These are phyloP conservation scores for Nomia melanderi DNA, from an alignment of 1,140 invertebrate genomes.

Conservation along the genomic window DNA sequence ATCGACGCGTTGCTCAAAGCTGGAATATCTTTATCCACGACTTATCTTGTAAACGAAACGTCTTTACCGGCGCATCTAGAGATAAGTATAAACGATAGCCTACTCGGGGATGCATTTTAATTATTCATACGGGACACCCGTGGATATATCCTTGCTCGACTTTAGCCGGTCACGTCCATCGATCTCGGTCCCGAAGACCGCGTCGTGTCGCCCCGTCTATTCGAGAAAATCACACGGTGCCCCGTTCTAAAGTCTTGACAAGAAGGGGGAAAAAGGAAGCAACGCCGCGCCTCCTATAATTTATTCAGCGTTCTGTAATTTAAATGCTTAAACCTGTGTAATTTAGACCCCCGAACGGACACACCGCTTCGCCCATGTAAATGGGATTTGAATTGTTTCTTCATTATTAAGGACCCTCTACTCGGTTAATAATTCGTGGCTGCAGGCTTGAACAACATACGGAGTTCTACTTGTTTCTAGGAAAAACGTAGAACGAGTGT, in stretches of 20 bases:
- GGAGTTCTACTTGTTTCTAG: too few relatives aligned
- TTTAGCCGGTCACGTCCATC: constrained; percentile 39
- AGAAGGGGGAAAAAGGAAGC: neutral
- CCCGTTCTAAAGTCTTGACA: constrained; percentile 12
- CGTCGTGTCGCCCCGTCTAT: constrained; percentile 22
- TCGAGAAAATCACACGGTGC: constrained; percentile 30
- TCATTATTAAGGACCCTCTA: too few relatives aligned
- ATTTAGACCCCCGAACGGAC: too few relatives aligned
- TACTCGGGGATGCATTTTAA: constrained; percentile 40
- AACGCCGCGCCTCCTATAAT: constrained; percentile 7
- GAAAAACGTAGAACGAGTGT: too few relatives aligned
- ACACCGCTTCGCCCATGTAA: neutral
- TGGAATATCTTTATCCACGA: constrained; percentile 8
- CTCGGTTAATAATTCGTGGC: too few relatives aligned
- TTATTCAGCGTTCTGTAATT: constrained; percentile 42
- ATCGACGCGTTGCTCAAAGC: neutral
- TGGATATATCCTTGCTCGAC: constrained; percentile 45
- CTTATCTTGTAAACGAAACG: constrained; percentile 33
- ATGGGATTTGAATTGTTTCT: neutral
- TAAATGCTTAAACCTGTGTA: constrained; percentile 19
- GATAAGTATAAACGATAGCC: constrained; percentile 44
- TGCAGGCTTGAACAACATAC: too few relatives aligned
- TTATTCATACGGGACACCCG: constrained; percentile 47
- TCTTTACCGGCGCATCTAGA: constrained; percentile 21
- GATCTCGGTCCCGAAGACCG: constrained; percentile 28